Percentiles rank a stretch among this genome's conserved stretches.
phyloP scores from a whole-genome alignment of 35 echinoderm and acorn worm genomes.

The Apostichopus californicus region DNA sequence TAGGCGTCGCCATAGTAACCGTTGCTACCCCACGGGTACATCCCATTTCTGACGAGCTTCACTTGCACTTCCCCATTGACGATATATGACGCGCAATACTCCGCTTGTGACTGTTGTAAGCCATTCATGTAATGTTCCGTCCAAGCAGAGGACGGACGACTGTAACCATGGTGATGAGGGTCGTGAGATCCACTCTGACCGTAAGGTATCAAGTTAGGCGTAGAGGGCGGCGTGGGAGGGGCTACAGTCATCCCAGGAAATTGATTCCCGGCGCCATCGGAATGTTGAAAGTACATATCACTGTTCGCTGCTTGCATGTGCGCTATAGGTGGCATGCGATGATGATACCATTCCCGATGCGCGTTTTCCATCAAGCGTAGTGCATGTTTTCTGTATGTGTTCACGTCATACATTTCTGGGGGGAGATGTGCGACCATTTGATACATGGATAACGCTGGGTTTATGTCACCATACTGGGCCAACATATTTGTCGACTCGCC shows the following conservation, averaged over 20 bases:
- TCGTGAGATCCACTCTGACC: slow-evolving; percentile 15
- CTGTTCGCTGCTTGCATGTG: slow-evolving; percentile 20
- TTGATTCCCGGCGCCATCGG: slow-evolving; percentile 11
- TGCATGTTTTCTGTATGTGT: slow-evolving; percentile 79
- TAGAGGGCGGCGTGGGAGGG: slow-evolving; percentile 64
- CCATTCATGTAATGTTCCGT: slow-evolving; percentile 55
- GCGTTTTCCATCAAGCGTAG: slow-evolving; percentile 68
- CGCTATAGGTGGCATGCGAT: slow-evolving; percentile 6
- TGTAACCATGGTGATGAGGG: slow-evolving; percentile 23
- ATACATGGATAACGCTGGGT: slow-evolving; percentile 83
- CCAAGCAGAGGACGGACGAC: slow-evolving; percentile 14
- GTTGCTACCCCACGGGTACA: slow-evolving; percentile 43
- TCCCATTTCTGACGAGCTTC: slow-evolving; percentile 66
- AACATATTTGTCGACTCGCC: slow-evolving; percentile 23
- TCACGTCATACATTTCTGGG: slow-evolving; percentile 89
- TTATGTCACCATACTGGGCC: slow-evolving; percentile 16
- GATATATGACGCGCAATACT: slow-evolving; percentile 72
- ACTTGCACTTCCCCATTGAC: slow-evolving; percentile 87
- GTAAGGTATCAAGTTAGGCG: slow-evolving; percentile 36
- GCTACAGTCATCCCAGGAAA: slow-evolving; percentile 42
- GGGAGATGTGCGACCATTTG: slow-evolving; percentile 96
- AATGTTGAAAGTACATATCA: slow-evolving; percentile 31
- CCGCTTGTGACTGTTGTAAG: slow-evolving; percentile 58
- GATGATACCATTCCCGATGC: slow-evolving; percentile 57
- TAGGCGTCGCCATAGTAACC: slow-evolving; percentile 47